Percentiles rank a stretch among this genome's conserved stretches.
These are phyloP conservation scores for Lasius platythorax DNA, from an alignment of 2,888 invertebrate genomes.

Conservation along the genomic window DNA sequence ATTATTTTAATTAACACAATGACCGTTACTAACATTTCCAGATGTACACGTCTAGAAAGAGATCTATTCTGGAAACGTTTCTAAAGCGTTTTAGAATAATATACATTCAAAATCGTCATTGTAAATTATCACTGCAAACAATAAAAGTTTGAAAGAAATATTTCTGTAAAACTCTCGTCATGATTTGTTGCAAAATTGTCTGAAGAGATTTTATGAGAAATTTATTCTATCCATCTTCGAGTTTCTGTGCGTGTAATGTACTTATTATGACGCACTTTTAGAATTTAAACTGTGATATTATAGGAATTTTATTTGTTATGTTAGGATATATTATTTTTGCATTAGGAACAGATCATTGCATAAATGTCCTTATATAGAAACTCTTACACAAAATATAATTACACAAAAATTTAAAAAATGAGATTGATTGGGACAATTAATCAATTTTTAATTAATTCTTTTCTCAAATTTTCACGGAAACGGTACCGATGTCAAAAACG, in stretches of 20 bases:
- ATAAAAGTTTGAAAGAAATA: neutral
- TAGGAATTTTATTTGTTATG: neutral
- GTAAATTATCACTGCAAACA: neutral
- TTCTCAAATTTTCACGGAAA: neutral
- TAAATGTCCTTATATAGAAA: neutral
- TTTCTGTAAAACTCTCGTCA: neutral
- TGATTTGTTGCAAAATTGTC: neutral
- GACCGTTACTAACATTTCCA: slow-evolving; percentile 85
- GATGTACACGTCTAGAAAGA: slow-evolving; percentile 68
- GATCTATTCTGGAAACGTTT: slow-evolving; percentile 83
- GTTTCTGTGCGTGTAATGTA: neutral
- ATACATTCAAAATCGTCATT: slow-evolving; percentile 8
- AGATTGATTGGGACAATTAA: neutral
- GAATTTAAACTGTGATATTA: neutral
- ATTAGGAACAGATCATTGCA: neutral
- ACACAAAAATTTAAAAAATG: neutral
- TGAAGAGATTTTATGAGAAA: neutral
- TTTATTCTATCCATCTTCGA: neutral
- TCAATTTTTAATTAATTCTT: neutral
- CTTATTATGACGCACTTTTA: neutral
- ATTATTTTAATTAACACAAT: slow-evolving; percentile 80
- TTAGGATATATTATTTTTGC: neutral
- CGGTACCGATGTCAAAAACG: neutral
- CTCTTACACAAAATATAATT: neutral
- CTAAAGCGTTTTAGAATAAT: slow-evolving; percentile 77